Base-by-base conservation (phyloP, 2,797 vertebrate species). In the Sphenodon punctatus region DNA sequence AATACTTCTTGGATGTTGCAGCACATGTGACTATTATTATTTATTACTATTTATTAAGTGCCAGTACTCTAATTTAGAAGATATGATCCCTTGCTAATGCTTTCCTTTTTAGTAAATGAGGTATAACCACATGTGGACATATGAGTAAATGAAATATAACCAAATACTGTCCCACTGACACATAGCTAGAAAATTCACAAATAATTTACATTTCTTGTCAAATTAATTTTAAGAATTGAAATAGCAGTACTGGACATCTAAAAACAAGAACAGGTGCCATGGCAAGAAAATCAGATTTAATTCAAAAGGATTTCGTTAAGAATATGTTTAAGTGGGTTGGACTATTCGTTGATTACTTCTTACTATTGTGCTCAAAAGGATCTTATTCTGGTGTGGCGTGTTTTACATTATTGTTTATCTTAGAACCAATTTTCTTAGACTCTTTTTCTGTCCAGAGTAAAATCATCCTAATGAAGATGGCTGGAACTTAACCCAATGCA, bases 171-270 rank as follows among this genome's bases (percentile, higher is more conserved):
- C n/a, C n/a, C n/a, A n/a, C n/a, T n/a, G n/a, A n/a, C n/a, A n/a
- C n/a, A n/a, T n/a, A n/a, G n/a, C n/a, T n/a, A n/a, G n/a, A n/a
- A n/a, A n/a, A n/a, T n/a, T n/a, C n/a, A n/a, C n/a, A n/a, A n/a
- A n/a, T n/a, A n/a, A n/a, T n/a, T n/a, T n/a, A n/a, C n/a, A n/a
- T n/a, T n/a, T n/a, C n/a, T n/a, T n/a, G n/a, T n/a, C n/a, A n/a
- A n/a, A n/a, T n/a, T n/a, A n/a, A n/a, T n/a, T n/a, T n/a, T n/a
- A n/a, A n/a, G 38, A 36, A 51, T 43, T 45, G 19, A 48, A 80
- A 1, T 13, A 43, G 4, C 51, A 2, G 13, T 8, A 6, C 49
- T 42, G 19, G n/a, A 3, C 20, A 42, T 7, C 5, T 27, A 1
- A 30, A 5, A 22, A 11, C 82, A 87, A 58, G 4, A 51, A 8